phyloP scores from a whole-genome alignment of 2,797 vertebrate species.

The Coendou prehensilis region DNA sequence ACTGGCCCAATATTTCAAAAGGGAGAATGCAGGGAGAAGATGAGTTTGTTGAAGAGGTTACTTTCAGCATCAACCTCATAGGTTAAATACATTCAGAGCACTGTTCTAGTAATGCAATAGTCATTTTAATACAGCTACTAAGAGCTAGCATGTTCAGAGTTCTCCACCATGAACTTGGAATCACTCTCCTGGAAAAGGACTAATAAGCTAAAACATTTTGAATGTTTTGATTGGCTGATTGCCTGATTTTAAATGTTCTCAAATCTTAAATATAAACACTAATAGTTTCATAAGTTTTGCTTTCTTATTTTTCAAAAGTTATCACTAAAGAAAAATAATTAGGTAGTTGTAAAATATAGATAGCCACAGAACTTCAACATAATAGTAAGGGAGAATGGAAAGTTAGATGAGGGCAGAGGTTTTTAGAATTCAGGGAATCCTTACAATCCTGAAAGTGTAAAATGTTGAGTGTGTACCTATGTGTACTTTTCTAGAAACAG shows the following conservation, averaged over 20 bases:
- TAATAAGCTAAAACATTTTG: conserved; percentile 40
- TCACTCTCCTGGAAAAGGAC: conserved; percentile 43
- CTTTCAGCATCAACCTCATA: background rate
- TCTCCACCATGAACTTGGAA: conserved; percentile 11
- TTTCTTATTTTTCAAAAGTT: conserved; percentile 61
- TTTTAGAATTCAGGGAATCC: background rate
- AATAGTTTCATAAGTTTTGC: background rate
- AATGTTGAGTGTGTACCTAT: background rate
- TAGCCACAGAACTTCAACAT: conserved; percentile 38
- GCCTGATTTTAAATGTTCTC: conserved; percentile 55
- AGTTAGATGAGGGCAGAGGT: background rate
- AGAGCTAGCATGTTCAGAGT: conserved; percentile 34
- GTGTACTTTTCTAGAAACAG: background rate
- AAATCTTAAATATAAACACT: conserved; percentile 57
- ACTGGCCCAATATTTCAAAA: conserved; percentile 13
- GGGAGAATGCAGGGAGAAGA: background rate
- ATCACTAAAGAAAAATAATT: conserved; percentile 38
- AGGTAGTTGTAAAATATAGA: conserved; percentile 39
- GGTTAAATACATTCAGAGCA: background rate
- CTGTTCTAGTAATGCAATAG: background rate
- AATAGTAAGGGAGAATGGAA: background rate
- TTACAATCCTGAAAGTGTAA: conserved; percentile 1
- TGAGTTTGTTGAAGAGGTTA: conserved; percentile 5
- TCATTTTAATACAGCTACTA: conserved; percentile 38
- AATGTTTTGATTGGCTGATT: conserved; percentile 50